phyloP scores from a whole-genome alignment of 2,113 vertebrate species.

The Hippocampus mohnikei region DNA sequence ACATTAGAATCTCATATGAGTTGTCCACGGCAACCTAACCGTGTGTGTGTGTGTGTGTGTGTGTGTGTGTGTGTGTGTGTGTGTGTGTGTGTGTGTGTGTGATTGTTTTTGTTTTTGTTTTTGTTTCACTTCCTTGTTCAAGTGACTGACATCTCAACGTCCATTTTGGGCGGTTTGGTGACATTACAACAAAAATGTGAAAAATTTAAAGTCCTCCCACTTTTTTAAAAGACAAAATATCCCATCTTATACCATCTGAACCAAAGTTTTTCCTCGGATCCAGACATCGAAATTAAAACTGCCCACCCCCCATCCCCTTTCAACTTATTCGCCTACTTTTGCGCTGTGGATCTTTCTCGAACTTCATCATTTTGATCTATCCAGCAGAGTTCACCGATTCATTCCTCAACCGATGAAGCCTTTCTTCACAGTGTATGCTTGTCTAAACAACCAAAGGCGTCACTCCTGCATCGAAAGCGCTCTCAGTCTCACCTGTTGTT shows the following conservation, averaged over 20 bases:
- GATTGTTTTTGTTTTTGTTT: neutral
- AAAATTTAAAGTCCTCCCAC: neutral
- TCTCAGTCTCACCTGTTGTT: slow-evolving; percentile 87
- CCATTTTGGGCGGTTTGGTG: neutral
- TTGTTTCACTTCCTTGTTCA: neutral
- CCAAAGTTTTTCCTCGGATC: neutral
- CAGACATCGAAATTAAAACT: neutral
- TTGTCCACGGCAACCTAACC: neutral
- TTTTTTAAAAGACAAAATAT: too few species aligned
- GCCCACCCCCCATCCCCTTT: too few species aligned
- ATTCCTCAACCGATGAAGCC: neutral
- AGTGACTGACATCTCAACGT: neutral
- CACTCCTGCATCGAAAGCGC: neutral
- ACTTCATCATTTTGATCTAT: neutral
- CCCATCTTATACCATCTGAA: neutral
- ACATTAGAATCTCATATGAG: neutral
- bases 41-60: neutral
- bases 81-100: neutral
- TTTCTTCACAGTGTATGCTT: neutral
- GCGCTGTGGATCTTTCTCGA: neutral
- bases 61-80: neutral
- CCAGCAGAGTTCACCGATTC: neutral
- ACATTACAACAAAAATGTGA: neutral
- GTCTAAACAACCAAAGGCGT: neutral
- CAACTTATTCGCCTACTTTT: neutral